Evolutionary conservation across 2,797 vertebrate species (phyloP), one percentile per base, ranked within the genome.

Genomic region (Acipenser transmontanus): DNA sequence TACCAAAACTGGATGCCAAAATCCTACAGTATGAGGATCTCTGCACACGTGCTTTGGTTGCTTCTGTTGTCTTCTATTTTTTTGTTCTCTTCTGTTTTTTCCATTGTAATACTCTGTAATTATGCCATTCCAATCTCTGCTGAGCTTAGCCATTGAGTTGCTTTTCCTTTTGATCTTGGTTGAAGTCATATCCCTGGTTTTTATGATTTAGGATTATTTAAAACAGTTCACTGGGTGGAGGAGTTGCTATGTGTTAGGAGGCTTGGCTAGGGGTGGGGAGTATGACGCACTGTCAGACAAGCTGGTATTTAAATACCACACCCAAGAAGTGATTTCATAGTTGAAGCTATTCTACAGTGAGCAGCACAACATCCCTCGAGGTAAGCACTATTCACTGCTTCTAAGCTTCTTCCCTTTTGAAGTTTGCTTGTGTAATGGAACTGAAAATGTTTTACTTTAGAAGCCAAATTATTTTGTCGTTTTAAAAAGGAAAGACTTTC

Each of bases 261-360:
- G 7, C 68, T 20, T 17, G 9, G 11, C 4, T 34, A 54, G 59
- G 50, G 61, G 51, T 12, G 6, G 13, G 49, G 47, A 13, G 66
- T 14, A 52, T 34, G 34, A 34, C 34, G 4, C 17, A 17, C 17
- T 17, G 17, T 17, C 17, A 17, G 17, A 17, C 17, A 17, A 17
- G 4, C 63, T 70, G 66, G 56, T 80, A 82, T 85, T 82, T 59
- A 83, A 80, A 13, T 48, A 77, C 76, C 82, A 85, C 82, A 81
- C 79, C 80, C 82, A 73, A 9, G 74, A 69, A 64, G 69, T 66
- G 60, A 49, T 2, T 72, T 68, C 72, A 69, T 66, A 63, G 69
- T 70, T 71, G 66, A 68, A 67, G 68, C 70, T 75, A 48, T 74
- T 78, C 74, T 77, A 70, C 34, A 34, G 70, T 78, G 68, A 72